Evolutionary conservation across 2,113 vertebrate genomes (phyloP).

Genomic region (Myotis lucifugus): DNA sequence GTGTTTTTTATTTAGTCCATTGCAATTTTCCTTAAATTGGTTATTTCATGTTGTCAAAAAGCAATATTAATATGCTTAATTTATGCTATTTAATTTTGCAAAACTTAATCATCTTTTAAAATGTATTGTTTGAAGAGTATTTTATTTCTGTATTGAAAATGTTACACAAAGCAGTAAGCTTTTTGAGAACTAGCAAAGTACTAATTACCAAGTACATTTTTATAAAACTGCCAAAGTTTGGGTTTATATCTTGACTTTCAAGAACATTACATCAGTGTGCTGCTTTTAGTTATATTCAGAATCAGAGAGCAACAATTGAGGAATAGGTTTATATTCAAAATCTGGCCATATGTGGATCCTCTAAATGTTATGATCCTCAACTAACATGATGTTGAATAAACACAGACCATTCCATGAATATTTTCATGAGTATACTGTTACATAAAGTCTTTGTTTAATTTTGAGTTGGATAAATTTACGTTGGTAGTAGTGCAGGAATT

Average conservation of each 20-base stretch:
- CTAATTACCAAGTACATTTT: constrained; percentile 79
- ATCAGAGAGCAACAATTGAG: constrained; percentile 34
- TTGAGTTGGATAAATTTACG: constrained; percentile 49
- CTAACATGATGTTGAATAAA: constrained; percentile 56
- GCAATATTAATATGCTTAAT: constrained; percentile 87
- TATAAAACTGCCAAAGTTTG: constrained; percentile 85
- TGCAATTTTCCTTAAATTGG: constrained; percentile 79
- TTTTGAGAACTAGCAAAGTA: constrained; percentile 78
- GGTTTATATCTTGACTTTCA: constrained; percentile 81
- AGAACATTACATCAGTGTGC: constrained; percentile 73
- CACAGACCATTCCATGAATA: constrained; percentile 45
- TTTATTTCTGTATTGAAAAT: constrained; percentile 81
- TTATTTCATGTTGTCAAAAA: constrained; percentile 82
- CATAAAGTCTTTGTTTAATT: constrained; percentile 60
- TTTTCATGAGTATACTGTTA: constrained; percentile 47
- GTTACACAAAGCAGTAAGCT: constrained; percentile 67
- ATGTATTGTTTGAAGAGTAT: constrained; percentile 81
- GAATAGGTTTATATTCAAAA: constrained; percentile 44
- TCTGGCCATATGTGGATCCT: constrained; percentile 42
- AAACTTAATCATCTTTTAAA: constrained; percentile 81
- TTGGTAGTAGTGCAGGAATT: constrained; percentile 51
- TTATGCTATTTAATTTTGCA: constrained; percentile 89
- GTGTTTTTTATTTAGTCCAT: constrained; percentile 83
- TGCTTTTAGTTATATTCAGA: constrained; percentile 68
- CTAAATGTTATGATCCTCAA: constrained; percentile 29